Evolutionary conservation across 2,888 invertebrate species (phyloP).

Genomic region (Brachynemurus nebulosus): DNA sequence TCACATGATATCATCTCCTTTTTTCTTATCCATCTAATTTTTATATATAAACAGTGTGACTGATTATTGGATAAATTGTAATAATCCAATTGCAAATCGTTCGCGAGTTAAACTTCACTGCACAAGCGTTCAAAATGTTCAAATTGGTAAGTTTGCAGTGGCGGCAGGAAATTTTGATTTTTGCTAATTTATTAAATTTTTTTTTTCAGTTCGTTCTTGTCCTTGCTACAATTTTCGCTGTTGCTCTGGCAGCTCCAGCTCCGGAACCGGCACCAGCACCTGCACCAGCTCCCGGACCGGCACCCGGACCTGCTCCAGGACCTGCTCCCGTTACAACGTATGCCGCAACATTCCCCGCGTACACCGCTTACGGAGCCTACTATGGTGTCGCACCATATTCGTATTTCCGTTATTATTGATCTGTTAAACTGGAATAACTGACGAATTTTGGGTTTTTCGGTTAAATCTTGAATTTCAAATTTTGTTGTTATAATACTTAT

Average conservation of each 20-base stretch:
- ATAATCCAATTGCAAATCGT: background rate
- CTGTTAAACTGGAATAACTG: too few species aligned
- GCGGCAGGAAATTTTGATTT: background rate
- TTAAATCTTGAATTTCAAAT: too few species aligned
- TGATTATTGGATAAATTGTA: too few species aligned
- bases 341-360: constrained; percentile 15
- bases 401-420: too few species aligned
- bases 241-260: constrained; percentile 37
- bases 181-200: background rate
- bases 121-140: constrained; percentile 7
- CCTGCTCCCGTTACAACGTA: constrained; percentile 21
- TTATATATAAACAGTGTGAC: too few species aligned
- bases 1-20: too few species aligned
- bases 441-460: too few species aligned
- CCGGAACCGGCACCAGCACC: constrained; percentile 30
- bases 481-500: too few species aligned
- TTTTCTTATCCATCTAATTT: too few species aligned
- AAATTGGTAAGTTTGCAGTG: constrained; percentile 6
- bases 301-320: constrained; percentile 26
- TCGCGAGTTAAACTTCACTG: background rate
- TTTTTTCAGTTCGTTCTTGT: constrained; percentile 33
- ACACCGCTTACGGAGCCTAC: constrained; percentile 10
- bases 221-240: constrained; percentile 35
- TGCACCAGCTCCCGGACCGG: constrained; percentile 23
- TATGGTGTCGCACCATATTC: background rate